Evolutionary conservation across 2,888 invertebrate species (phyloP).

Genomic region (Mythimna pallens): DNA sequence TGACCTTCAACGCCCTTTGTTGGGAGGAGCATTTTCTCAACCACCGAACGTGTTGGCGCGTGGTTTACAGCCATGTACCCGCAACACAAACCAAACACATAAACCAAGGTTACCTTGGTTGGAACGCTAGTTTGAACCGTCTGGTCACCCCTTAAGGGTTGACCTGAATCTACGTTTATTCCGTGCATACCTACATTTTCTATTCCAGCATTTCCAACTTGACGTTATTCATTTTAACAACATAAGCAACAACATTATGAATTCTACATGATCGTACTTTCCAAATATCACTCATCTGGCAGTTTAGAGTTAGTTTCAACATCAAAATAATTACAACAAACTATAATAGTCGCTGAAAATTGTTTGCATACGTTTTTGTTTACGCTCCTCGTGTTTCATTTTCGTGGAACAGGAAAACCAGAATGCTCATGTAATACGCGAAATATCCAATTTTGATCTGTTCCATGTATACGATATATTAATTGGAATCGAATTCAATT

Average conservation of each 20-base stretch:
- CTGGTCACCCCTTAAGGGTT: too few species aligned
- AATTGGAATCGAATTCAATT: neutral
- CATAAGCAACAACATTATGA: neutral
- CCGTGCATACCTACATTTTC: neutral
- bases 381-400: slow-evolving; percentile 13
- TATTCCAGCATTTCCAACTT: neutral
- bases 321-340: slow-evolving; percentile 6
- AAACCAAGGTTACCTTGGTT: too few species aligned
- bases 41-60: too few species aligned
- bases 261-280: neutral
- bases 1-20: too few species aligned
- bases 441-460: slow-evolving; percentile 17
- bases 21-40: too few species aligned
- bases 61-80: too few species aligned
- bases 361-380: slow-evolving; percentile 14
- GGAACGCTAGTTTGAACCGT: too few species aligned
- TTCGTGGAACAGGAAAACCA: slow-evolving; percentile 1
- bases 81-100: too few species aligned
- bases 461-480: neutral
- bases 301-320: slow-evolving; percentile 1
- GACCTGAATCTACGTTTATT: slow-evolving; percentile 2
- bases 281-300: neutral
- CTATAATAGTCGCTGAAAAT: neutral
- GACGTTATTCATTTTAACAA: slow-evolving; percentile 14
- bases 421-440: neutral